Percentiles rank a stretch among this genome's conserved stretches.
Evolutionary conservation across 2,888 invertebrate species (phyloP).

Genomic region (Lydus trimaculatus): DNA sequence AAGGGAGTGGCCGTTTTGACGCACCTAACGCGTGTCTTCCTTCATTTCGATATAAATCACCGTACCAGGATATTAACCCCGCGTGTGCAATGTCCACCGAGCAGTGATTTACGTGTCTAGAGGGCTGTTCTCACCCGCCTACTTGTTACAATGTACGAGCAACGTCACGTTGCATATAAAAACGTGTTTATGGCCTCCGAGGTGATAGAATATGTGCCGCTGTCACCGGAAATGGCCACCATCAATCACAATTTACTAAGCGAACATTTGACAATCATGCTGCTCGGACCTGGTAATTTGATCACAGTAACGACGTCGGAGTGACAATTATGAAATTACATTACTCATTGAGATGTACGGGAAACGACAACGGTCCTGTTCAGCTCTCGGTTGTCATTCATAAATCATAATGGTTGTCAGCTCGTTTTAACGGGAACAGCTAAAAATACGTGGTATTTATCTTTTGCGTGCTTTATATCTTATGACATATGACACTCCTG

Average conservation of each 20-base stretch:
- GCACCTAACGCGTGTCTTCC: constrained; percentile 10
- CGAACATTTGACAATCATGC: constrained; percentile 47
- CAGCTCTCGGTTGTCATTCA: constrained; percentile 52
- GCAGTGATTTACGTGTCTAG: constrained; percentile 59
- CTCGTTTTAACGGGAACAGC: constrained; percentile 47
- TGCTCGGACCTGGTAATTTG: constrained; percentile 51
- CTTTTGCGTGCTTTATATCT: constrained; percentile 53
- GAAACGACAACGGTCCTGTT: constrained; percentile 45
- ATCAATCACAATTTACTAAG: constrained; percentile 58
- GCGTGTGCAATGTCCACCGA: constrained; percentile 59
- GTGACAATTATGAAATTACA: constrained; percentile 61
- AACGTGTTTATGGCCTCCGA: constrained; percentile 57
- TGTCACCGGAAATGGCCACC: constrained; percentile 58
- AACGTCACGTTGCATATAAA: constrained; percentile 57
- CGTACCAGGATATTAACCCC: constrained; percentile 59
- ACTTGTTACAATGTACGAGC: constrained; percentile 56
- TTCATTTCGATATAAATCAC: constrained; percentile 51
- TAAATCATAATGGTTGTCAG: constrained; percentile 57
- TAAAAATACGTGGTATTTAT: constrained; percentile 56
- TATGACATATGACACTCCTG: constrained; percentile 51
- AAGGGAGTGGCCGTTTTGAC: constrained; percentile 8
- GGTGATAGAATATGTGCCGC: constrained; percentile 57
- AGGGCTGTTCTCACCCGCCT: constrained; percentile 57
- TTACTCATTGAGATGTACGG: constrained; percentile 59
- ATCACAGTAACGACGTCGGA: constrained; percentile 55